A percentile compares a stretch with the other conserved stretches of the same genome.
Conservation (phyloP, 2,888 invertebrate genomes). For the Ochlodes sylvanus region DNA sequence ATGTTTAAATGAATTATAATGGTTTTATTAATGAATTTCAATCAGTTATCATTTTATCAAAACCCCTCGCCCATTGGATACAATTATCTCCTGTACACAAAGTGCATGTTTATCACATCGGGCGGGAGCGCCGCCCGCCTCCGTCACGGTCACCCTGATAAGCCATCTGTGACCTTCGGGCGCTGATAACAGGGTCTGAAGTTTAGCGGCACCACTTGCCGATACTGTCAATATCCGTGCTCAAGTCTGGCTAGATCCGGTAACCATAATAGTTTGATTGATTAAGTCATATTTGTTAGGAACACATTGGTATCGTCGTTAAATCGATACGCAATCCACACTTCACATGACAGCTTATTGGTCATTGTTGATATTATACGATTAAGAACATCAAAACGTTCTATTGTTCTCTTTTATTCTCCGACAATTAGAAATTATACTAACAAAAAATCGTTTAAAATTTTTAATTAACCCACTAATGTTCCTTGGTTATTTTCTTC, state of each 20-base stretch:
- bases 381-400: no score
- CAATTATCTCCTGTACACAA: conserved; percentile 22
- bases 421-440: no score
- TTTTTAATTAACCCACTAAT: no score
- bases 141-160: conserved; percentile 24
- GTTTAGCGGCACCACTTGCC: conserved; percentile 18
- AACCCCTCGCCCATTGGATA: not conserved
- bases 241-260: not conserved
- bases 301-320: not conserved
- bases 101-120: conserved; percentile 27
- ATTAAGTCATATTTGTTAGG: not conserved
- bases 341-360: not conserved
- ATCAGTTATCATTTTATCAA: not conserved
- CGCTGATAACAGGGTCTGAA: conserved; percentile 28
- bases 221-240: not conserved
- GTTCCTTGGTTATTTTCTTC: no score
- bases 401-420: no score
- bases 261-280: conserved; percentile 3
- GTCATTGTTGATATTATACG: not conserved
- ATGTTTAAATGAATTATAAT: not conserved
- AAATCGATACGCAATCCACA: not conserved
- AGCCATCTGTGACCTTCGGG: conserved; percentile 16
- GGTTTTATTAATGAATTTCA: not conserved
- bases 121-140: not conserved
- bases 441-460: no score